A percentile compares a stretch with the other conserved stretches of the same genome.
These are phyloP conservation scores for Hyles vespertilio DNA, from an alignment of 1,140 invertebrate genomes.

Conservation along the genomic window DNA sequence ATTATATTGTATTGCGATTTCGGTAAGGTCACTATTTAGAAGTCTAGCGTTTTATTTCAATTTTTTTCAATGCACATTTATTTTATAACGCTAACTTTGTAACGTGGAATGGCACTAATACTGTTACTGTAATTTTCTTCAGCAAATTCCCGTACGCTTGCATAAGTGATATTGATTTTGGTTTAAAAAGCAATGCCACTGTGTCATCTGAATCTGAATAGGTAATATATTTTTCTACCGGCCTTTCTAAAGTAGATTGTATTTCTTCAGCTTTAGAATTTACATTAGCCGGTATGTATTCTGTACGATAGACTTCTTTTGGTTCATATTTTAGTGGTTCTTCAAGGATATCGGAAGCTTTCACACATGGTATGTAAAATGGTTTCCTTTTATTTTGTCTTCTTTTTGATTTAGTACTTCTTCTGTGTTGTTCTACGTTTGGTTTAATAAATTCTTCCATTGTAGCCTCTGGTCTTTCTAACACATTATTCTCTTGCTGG, in stretches of 20 bases:
- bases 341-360: slow-evolving; percentile 25
- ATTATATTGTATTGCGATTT: too few relatives aligned
- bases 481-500: too few relatives aligned
- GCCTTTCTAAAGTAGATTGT: slow-evolving; percentile 12
- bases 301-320: too few relatives aligned
- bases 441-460: background rate
- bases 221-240: slow-evolving; percentile 2
- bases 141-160: slow-evolving; percentile 30
- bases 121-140: slow-evolving; percentile 28
- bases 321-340: background rate
- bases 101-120: slow-evolving; percentile 28
- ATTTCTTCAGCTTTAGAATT: slow-evolving; percentile 8
- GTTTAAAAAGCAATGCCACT: slow-evolving; percentile 26
- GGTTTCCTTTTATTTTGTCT: slow-evolving; percentile 7
- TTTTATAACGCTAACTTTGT: slow-evolving; percentile 17
- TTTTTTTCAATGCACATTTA: too few relatives aligned
- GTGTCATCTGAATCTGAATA: slow-evolving; percentile 16
- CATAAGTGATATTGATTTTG: slow-evolving; percentile 24
- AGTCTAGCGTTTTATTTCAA: too few relatives aligned
- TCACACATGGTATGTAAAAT: slow-evolving; percentile 26
- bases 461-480: background rate
- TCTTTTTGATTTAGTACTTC: background rate
- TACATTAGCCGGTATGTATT: slow-evolving; percentile 4
- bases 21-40: too few relatives aligned
- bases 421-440: too few relatives aligned